Percentiles rank a stretch among this genome's conserved stretches.
Evolutionary conservation across 2,797 vertebrate species (phyloP).

Genomic region (Falco naumanni): DNA sequence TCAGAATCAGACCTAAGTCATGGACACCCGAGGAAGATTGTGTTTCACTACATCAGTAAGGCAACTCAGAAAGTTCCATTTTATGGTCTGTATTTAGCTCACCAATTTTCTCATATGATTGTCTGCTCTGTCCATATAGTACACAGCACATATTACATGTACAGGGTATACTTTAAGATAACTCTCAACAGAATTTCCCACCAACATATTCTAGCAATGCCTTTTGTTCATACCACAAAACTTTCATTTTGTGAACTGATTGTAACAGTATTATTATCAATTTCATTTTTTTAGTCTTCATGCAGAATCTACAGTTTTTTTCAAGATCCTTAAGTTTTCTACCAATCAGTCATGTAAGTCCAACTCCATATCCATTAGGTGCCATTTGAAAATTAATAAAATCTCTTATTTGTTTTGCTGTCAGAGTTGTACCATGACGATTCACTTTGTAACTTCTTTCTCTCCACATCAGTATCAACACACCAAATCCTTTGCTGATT

Average conservation of each 20-base stretch:
- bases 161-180: background rate
- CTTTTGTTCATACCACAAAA: background rate
- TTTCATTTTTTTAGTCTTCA: background rate
- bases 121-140: background rate
- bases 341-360: background rate
- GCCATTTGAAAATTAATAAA: background rate
- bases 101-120: background rate
- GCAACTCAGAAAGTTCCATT: background rate
- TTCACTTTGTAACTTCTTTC: background rate
- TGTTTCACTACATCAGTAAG: background rate
- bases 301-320: background rate
- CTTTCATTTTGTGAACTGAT: background rate
- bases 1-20: background rate
- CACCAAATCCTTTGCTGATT: background rate
- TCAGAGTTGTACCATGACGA: background rate
- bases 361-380: background rate
- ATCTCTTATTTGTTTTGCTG: background rate
- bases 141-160: background rate
- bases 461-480: fast-evolving
- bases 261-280: background rate
- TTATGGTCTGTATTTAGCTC: background rate
- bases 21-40: fast-evolving
- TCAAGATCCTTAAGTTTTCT: background rate
- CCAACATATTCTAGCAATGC: background rate
- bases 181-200: background rate